Percentiles rank a stretch among this genome's conserved stretches.
These are phyloP conservation scores for Alviniconcha marisindica DNA, from an alignment of 1,140 invertebrate species.

Conservation along the genomic window DNA sequence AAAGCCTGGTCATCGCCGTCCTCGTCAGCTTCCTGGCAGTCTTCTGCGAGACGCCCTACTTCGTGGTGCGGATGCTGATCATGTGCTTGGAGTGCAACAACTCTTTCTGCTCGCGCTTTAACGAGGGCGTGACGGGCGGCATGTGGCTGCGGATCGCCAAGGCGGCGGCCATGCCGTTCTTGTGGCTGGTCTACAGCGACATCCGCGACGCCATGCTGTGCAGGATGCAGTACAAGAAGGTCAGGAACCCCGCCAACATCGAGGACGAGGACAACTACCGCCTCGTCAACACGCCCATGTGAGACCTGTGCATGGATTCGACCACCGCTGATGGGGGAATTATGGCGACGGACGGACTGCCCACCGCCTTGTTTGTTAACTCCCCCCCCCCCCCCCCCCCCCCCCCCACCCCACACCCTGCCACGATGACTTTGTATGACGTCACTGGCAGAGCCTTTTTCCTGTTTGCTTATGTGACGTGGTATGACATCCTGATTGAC, in stretches of 20 bases:
- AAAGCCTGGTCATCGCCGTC: constrained; percentile 42
- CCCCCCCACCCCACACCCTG: neutral
- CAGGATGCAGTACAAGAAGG: constrained; percentile 37
- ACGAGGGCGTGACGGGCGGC: constrained; percentile 39
- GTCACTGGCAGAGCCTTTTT: too few relatives aligned
- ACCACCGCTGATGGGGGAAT: neutral
- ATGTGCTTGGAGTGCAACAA: constrained; percentile 48
- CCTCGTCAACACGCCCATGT: constrained; percentile 28
- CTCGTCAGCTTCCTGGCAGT: constrained; percentile 46
- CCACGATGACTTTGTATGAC: neutral
- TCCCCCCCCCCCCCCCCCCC: too few relatives aligned
- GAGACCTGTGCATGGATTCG: neutral
- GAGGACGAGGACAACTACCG: constrained; percentile 37
- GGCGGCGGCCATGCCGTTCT: constrained; percentile 46
- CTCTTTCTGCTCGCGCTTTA: constrained; percentile 44
- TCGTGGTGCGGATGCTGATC: constrained; percentile 50
- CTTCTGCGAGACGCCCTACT: constrained; percentile 51
- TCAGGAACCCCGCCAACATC: neutral
- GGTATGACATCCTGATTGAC: too few relatives aligned
- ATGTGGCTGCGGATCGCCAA: constrained; percentile 52
- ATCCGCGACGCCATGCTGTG: constrained; percentile 49
- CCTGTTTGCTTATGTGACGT: too few relatives aligned
- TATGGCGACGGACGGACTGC: too few relatives aligned
- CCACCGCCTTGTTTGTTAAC: too few relatives aligned
- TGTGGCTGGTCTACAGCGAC: constrained; percentile 52